A percentile compares a stretch with the other conserved stretches of the same genome.
Evolutionary conservation across 2,113 vertebrate species (phyloP).

Genomic region (Callipepla squamata): DNA sequence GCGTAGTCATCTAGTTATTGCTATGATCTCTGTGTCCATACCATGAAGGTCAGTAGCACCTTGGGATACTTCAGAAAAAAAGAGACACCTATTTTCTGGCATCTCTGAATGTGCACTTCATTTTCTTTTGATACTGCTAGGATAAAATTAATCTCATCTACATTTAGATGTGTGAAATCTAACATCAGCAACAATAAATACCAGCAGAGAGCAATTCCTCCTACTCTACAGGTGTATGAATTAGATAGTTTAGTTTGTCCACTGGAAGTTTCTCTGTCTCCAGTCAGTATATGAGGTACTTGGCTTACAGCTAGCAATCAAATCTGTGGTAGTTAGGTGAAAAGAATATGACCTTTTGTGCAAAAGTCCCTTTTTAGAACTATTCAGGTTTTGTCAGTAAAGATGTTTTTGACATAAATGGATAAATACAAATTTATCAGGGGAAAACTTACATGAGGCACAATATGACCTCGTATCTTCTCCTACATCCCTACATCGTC

Average conservation of each 20-base stretch:
- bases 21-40: neutral
- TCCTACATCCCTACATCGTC: neutral
- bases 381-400: neutral
- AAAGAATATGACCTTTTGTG: neutral
- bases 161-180: neutral
- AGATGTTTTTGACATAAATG: neutral
- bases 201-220: neutral
- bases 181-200: constrained; percentile 3
- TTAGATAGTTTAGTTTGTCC: neutral
- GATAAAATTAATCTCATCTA: neutral
- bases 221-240: neutral
- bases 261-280: neutral
- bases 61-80: neutral
- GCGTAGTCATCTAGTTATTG: neutral
- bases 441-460: neutral
- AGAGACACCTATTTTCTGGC: neutral
- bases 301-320: neutral
- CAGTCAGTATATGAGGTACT: neutral
- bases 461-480: neutral
- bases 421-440: neutral
- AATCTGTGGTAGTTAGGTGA: neutral
- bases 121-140: neutral
- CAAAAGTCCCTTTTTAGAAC: neutral
- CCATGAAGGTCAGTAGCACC: neutral
- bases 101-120: neutral